Percentiles rank a stretch among this genome's conserved stretches.
phyloP scores from a whole-genome alignment of 2,888 invertebrate species.

The Heteropelma amictum region DNA sequence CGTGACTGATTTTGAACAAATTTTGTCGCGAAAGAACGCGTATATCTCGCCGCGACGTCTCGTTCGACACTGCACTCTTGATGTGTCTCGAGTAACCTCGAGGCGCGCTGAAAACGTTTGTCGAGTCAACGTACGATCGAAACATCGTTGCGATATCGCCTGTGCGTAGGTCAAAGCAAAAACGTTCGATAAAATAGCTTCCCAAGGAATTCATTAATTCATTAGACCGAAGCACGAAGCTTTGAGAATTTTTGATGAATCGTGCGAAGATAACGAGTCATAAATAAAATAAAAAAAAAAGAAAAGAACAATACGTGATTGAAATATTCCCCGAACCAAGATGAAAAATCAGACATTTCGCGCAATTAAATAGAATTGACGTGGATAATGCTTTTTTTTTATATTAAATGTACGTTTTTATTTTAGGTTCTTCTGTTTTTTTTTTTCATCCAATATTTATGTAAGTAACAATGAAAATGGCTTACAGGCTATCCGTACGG shows the following conservation, averaged over 20 bases:
- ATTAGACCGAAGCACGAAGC: background rate
- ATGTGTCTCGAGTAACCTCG: background rate
- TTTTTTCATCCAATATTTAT: conserved; percentile 74
- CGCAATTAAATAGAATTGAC: background rate
- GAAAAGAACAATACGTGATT: background rate
- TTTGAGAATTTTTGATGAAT: background rate
- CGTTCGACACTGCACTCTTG: conserved; percentile 21
- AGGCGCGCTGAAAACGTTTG: background rate
- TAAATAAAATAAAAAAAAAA: background rate
- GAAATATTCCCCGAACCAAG: background rate
- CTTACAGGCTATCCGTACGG: conserved; percentile 72
- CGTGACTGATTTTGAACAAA: background rate
- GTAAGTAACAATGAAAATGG: conserved; percentile 78
- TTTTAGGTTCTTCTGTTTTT: conserved; percentile 68
- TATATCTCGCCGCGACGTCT: conserved; percentile 2
- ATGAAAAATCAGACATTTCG: background rate
- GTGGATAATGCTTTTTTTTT: conserved; percentile 49
- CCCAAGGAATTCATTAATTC: background rate
- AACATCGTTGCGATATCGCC: too few species aligned
- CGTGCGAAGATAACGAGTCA: background rate
- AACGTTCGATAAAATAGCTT: background rate
- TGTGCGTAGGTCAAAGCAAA: too few species aligned
- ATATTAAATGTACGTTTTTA: conserved; percentile 77
- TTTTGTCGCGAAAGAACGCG: background rate
- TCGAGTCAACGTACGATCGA: too few species aligned